Evolutionary conservation across 2,888 invertebrate genomes (phyloP), one percentile per base, ranked within the genome.

Genomic region (Andrena hattorfiana): DNA sequence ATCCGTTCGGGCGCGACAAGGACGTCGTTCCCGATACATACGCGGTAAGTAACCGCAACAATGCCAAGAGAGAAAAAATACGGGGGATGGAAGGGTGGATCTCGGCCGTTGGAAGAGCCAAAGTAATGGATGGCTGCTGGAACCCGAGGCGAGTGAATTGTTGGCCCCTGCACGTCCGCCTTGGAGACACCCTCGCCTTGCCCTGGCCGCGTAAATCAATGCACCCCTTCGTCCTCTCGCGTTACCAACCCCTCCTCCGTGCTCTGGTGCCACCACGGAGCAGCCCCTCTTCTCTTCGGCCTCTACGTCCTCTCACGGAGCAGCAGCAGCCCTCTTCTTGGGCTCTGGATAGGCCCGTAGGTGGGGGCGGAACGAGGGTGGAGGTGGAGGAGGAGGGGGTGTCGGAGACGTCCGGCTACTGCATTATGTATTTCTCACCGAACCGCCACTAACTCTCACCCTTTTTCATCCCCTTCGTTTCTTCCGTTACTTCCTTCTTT

Each of bases 381-480:
- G 91, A 91, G 90, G 90, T 91, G 90, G 4, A 16, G 42, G 42
- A 16, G 42, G 42, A 1, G 42, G 42, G 93, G 92, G 93, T 94
- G 94, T 93, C 92, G 92, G 93, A 93, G 93, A 93, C 94, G 94
- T 94, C 94, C 93, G 92, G 93, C 94, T 94, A 91, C 93, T 94
- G 94, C 94, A 94, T 94, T 94, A 94, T 94, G 94, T 94, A 94
- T 94, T 94, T 94, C 91, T 91, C 92, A 88, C 91, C 86, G 85
- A 88, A 84, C 86, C 88, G 75, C 90, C 89, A 84, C 90, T 88
- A 89, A 91, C 89, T 87, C 89, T 83, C 89, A 85, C 87, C 90
- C 87, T 84, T 83, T 81, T 79, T 72, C 76, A 86, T 87, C 84
- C 83, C 77, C 86, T 83, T 77, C 83, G 67, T 81, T 81, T 74